phyloP scores from a whole-genome alignment of 1,140 invertebrate genomes.

The Pseudomyrmex sp. region DNA sequence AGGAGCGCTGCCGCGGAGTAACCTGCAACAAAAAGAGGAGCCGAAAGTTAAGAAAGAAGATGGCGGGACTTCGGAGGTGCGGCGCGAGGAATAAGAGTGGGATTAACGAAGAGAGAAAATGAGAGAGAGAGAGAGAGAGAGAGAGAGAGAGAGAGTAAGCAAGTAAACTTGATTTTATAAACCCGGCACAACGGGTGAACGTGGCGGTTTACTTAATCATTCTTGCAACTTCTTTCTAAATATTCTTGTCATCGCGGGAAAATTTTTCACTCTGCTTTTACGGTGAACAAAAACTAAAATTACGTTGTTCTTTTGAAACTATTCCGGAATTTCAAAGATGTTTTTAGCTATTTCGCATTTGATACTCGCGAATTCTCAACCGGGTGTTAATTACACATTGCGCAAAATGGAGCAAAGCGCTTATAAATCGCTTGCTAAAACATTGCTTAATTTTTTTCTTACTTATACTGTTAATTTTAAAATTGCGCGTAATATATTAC shows the following conservation, averaged over 20 bases:
- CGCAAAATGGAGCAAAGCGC: not conserved
- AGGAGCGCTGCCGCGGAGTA: slow-evolving; percentile 90
- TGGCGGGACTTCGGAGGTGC: not conserved
- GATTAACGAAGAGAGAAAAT: too few relatives aligned
- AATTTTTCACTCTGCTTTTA: slow-evolving; percentile 23
- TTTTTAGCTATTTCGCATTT: slow-evolving; percentile 6
- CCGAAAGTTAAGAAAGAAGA: not conserved
- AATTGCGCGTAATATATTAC: not conserved
- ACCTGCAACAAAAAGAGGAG: slow-evolving; percentile 82
- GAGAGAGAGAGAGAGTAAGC: not conserved
- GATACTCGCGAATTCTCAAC: not conserved
- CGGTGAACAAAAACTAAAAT: slow-evolving; percentile 34
- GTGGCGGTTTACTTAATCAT: slow-evolving; percentile 47
- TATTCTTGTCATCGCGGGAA: slow-evolving; percentile 12
- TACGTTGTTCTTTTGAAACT: not conserved
- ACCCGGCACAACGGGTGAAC: slow-evolving; percentile 15
- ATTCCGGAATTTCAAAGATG: slow-evolving; percentile 10
- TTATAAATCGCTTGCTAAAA: too few relatives aligned
- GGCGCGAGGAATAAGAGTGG: too few relatives aligned
- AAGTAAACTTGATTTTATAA: slow-evolving; percentile 50
- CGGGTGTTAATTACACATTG: not conserved
- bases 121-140: too few relatives aligned
- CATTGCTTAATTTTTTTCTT: too few relatives aligned
- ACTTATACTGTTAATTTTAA: not conserved
- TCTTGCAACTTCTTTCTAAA: slow-evolving; percentile 21